phyloP scores from a whole-genome alignment of 2,113 vertebrate genomes.

The Nothobranchius furzeri region DNA sequence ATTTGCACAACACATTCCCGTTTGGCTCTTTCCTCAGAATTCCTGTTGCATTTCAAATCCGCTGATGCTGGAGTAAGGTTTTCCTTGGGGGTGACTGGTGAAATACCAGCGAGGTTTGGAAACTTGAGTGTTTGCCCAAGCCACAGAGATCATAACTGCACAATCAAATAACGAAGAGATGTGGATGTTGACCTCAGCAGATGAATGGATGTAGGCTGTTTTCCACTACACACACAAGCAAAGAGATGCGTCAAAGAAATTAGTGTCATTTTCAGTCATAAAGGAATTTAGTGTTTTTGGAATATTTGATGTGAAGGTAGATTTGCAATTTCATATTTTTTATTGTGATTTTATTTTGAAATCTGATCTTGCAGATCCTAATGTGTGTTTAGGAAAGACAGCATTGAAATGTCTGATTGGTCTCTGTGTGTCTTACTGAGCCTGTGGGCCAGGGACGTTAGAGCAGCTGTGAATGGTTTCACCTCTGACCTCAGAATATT shows the following conservation, averaged over 20 bases:
- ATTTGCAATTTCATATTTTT: neutral
- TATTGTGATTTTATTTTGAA: slow-evolving; percentile 2
- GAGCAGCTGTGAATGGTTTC: slow-evolving; percentile 69
- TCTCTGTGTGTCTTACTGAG: slow-evolving; percentile 36
- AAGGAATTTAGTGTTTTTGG: neutral
- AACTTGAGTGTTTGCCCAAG: slow-evolving; percentile 48
- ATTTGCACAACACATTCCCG: slow-evolving; percentile 57
- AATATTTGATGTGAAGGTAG: slow-evolving; percentile 6
- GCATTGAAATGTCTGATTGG: slow-evolving; percentile 38
- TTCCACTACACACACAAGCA: neutral
- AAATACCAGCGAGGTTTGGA: slow-evolving; percentile 52
- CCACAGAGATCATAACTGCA: slow-evolving; percentile 40
- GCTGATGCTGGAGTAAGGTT: slow-evolving; percentile 37
- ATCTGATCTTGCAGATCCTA: slow-evolving; percentile 6
- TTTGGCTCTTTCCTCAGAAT: slow-evolving; percentile 46
- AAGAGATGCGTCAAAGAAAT: slow-evolving; percentile 16
- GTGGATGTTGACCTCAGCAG: neutral
- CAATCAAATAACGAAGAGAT: neutral
- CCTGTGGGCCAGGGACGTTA: slow-evolving; percentile 44
- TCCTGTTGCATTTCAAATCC: slow-evolving; percentile 60
- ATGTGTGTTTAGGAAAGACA: slow-evolving; percentile 9
- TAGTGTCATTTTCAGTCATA: slow-evolving; percentile 32
- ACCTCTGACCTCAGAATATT: slow-evolving; percentile 59
- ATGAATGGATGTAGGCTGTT: neutral
- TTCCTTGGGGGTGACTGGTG: slow-evolving; percentile 30